A percentile compares a stretch with the other conserved stretches of the same genome.
Evolutionary conservation across 2,888 invertebrate species (phyloP).

Genomic region (Lapara coniferarum): DNA sequence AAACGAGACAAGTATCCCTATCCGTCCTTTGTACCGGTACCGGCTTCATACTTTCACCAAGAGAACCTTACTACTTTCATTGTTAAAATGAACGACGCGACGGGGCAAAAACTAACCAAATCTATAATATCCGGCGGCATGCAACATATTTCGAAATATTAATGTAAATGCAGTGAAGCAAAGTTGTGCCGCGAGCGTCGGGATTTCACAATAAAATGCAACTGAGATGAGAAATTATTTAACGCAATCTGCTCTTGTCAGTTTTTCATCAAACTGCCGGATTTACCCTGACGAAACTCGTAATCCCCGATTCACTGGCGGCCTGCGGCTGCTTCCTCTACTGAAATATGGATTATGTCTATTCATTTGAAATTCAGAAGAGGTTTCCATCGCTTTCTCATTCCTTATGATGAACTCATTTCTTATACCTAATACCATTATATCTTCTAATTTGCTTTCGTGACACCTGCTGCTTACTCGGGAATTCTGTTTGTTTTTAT

Average conservation of each 20-base stretch:
- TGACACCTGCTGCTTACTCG: constrained; percentile 15
- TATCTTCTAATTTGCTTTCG: constrained; percentile 15
- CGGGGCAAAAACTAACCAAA: background rate
- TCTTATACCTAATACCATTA: constrained; percentile 33
- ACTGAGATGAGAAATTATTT: constrained; percentile 35
- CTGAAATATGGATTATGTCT: constrained; percentile 65
- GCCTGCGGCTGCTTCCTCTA: constrained; percentile 49
- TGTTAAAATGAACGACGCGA: background rate
- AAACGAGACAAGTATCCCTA: background rate
- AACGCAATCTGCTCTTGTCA: constrained; percentile 40
- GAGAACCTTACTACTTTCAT: background rate
- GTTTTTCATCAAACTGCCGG: constrained; percentile 45
- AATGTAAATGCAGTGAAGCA: constrained; percentile 17
- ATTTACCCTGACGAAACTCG: constrained; percentile 44
- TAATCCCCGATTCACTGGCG: constrained; percentile 49
- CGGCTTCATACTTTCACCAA: background rate
- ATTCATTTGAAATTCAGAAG: constrained; percentile 68
- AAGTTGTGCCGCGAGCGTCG: constrained; percentile 15
- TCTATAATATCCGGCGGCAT: constrained; percentile 5
- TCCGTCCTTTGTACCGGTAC: background rate
- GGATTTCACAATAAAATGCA: constrained; percentile 42
- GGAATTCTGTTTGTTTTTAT: constrained; percentile 2
- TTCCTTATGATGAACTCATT: constrained; percentile 54
- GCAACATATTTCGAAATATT: constrained; percentile 17
- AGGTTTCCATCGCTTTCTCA: constrained; percentile 57